These are phyloP conservation scores for Drosophila borborema DNA, from an alignment of 2,888 invertebrate genomes.

Conservation along the genomic window DNA sequence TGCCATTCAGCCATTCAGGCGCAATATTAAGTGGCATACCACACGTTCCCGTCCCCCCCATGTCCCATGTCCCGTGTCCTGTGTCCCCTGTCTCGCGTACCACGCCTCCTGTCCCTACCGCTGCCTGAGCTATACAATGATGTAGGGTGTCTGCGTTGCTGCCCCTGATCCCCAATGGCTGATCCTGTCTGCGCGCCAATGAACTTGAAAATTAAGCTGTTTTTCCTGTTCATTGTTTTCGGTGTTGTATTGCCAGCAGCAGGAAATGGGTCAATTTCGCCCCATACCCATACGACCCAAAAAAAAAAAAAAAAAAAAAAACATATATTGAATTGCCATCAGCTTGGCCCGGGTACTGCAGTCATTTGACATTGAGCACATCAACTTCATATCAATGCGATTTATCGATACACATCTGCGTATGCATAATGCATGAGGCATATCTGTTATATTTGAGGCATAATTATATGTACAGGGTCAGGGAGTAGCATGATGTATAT, in stretches of 20 bases:
- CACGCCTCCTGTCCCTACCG: neutral
- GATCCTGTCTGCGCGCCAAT: conserved; percentile 52
- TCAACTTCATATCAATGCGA: neutral
- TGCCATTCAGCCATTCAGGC: conserved; percentile 58
- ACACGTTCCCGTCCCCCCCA: conserved; percentile 2
- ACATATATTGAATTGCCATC: conserved; percentile 16
- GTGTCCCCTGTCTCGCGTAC: neutral
- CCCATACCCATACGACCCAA: too few relatives aligned
- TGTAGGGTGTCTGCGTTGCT: conserved; percentile 11
- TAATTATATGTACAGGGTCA: neutral
- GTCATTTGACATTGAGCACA: conserved; percentile 10
- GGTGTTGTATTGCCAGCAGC: neutral
- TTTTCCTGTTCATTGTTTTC: conserved; percentile 25
- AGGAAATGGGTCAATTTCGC: conserved; percentile 26
- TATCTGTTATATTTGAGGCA: neutral
- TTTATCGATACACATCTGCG: conserved; percentile 2
- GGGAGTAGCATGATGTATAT: neutral
- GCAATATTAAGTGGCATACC: conserved; percentile 62
- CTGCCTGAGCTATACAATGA: conserved; percentile 2
- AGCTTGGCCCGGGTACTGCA: neutral
- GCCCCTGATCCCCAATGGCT: conserved; percentile 34
- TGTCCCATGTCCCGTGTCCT: neutral
- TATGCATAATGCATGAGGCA: neutral
- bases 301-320: too few relatives aligned
- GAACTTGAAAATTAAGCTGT: conserved; percentile 59